Evolutionary conservation across 2,888 invertebrate species (phyloP).

Genomic region (Mamestra brassicae): DNA sequence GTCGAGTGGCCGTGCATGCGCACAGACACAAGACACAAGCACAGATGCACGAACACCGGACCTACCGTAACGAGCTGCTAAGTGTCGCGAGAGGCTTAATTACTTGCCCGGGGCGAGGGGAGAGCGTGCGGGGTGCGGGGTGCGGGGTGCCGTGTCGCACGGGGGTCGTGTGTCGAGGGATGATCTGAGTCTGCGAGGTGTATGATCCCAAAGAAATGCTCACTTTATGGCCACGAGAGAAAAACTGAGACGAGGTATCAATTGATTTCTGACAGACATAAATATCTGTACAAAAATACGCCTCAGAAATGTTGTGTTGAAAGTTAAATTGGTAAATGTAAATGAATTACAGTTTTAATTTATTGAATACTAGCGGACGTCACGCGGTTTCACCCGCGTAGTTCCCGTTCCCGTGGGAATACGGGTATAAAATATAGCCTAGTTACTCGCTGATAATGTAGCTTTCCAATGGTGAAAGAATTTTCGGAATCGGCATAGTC

Average conservation of each 20-base stretch:
- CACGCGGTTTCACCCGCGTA: too few relatives aligned
- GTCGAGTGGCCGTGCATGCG: slow-evolving; percentile 38
- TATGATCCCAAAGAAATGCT: slow-evolving; percentile 2
- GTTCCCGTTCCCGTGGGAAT: too few relatives aligned
- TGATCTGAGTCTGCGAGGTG: slow-evolving; percentile 40
- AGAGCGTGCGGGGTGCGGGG: background rate
- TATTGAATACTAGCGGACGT: too few relatives aligned
- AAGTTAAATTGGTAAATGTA: background rate
- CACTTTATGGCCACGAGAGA: slow-evolving; percentile 39
- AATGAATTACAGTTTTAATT: background rate
- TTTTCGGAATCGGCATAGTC: too few relatives aligned
- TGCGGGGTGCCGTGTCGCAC: background rate
- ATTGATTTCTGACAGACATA: background rate
- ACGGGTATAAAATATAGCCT: too few relatives aligned
- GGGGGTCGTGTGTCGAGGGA: slow-evolving; percentile 44
- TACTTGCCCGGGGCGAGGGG: slow-evolving; percentile 62
- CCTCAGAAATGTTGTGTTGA: background rate
- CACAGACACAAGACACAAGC: slow-evolving; percentile 31
- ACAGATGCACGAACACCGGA: slow-evolving; percentile 66
- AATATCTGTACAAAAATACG: background rate
- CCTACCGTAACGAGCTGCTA: slow-evolving; percentile 81
- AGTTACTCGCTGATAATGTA: too few relatives aligned
- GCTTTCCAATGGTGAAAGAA: too few relatives aligned
- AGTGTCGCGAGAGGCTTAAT: slow-evolving; percentile 82
- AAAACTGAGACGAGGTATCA: slow-evolving; percentile 17